A percentile compares a stretch with the other conserved stretches of the same genome.
Evolutionary conservation across 2,888 invertebrate species (phyloP).

Genomic region (Athalia circularis): DNA sequence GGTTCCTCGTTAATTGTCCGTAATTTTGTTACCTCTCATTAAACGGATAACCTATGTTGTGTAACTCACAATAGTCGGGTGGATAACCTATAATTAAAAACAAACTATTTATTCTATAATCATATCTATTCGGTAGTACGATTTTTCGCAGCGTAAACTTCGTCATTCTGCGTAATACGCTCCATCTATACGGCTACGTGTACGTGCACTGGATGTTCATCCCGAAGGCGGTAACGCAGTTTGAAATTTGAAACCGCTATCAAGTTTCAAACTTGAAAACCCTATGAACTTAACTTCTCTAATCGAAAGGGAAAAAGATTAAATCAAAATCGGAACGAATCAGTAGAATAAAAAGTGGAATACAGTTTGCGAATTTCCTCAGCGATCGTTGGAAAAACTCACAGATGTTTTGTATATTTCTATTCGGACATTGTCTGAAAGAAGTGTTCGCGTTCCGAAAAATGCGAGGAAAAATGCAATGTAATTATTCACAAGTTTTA

Average conservation of each 20-base stretch:
- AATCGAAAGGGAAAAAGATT: no score
- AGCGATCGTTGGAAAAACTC: no score
- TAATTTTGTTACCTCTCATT: not conserved
- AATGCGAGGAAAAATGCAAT: not conserved
- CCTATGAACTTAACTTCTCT: not conserved
- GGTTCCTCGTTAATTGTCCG: not conserved
- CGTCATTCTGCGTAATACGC: not conserved
- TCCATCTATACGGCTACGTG: not conserved
- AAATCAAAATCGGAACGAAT: no score
- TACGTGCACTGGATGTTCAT: not conserved
- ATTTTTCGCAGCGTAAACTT: not conserved
- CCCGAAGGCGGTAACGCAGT: not conserved
- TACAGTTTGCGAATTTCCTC: no score
- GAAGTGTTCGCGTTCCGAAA: not conserved
- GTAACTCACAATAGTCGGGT: conserved; percentile 7
- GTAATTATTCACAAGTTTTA: not conserved
- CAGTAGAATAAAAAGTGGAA: no score
- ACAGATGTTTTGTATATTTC: no score
- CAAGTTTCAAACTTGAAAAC: not conserved
- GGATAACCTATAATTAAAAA: conserved; percentile 35
- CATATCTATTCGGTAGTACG: not conserved
- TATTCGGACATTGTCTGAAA: not conserved
- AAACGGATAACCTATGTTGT: conserved; percentile 12
- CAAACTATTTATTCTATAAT: not conserved
- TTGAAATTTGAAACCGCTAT: conserved; percentile 2